Conservation (phyloP, 2,888 invertebrate genomes). For the Agrochola lychnidis region DNA sequence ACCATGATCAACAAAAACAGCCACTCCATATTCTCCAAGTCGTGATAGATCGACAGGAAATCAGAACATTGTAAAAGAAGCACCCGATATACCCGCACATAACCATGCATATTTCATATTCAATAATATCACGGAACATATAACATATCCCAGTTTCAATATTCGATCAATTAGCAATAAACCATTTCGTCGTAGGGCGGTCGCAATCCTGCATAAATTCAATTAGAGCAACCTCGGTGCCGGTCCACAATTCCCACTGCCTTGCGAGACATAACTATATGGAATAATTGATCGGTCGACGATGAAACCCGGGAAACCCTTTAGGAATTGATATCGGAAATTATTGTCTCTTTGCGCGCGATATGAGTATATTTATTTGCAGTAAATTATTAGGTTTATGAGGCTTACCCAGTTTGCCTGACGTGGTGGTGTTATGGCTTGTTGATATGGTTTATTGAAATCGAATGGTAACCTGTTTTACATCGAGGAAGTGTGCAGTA, state of each 20-base stretch:
- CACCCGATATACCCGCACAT: constrained; percentile 43
- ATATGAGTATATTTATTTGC: constrained; percentile 67
- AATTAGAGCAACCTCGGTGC: constrained; percentile 78
- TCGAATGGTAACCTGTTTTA: constrained; percentile 34
- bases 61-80: constrained; percentile 62
- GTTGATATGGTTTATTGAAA: constrained; percentile 48
- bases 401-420: constrained; percentile 26
- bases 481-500: constrained; percentile 39
- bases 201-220: constrained; percentile 86
- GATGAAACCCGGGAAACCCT: constrained; percentile 72
- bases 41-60: constrained; percentile 61
- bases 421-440: constrained; percentile 28
- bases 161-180: constrained; percentile 86
- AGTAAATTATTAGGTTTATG: constrained; percentile 66
- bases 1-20: constrained; percentile 44
- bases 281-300: constrained; percentile 82
- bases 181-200: constrained; percentile 80
- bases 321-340: constrained; percentile 72
- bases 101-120: constrained; percentile 68
- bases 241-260: constrained; percentile 75
- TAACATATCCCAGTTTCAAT: constrained; percentile 72
- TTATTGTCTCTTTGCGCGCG: constrained; percentile 66
- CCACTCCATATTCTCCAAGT: constrained; percentile 44
- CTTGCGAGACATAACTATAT: constrained; percentile 79
- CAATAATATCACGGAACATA: constrained; percentile 69